phyloP scores from a whole-genome alignment of 1,140 invertebrate genomes.

The Diuraphis noxia region DNA sequence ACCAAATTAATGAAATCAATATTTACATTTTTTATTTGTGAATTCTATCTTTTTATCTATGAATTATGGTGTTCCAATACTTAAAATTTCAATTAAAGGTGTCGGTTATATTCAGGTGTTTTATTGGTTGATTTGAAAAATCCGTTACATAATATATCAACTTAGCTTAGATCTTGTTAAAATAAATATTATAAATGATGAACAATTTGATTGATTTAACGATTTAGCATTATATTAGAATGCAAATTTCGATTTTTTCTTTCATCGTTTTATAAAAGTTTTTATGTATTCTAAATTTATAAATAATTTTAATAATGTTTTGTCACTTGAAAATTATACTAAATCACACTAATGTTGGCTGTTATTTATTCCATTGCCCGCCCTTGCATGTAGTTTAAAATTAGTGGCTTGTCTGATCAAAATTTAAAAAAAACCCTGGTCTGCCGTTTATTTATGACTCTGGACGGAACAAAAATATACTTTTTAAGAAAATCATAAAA shows the following conservation, averaged over 20 bases:
- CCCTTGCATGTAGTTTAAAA: not conserved
- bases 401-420: not conserved
- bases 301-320: not conserved
- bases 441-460: not conserved
- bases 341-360: not conserved
- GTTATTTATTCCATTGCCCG: not conserved
- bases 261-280: not conserved
- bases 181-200: not conserved
- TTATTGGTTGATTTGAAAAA: not conserved
- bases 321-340: not conserved
- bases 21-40: not conserved
- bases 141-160: not conserved
- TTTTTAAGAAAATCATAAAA: not conserved
- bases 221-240: not conserved
- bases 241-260: not conserved
- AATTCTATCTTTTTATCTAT: not conserved
- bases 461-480: not conserved
- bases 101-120: not conserved
- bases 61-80: not conserved
- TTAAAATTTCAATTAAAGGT: not conserved
- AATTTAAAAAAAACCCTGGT: not conserved
- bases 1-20: not conserved
- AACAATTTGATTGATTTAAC: not conserved
- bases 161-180: not conserved
- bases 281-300: not conserved